Base-by-base conservation (phyloP, 2,113 vertebrate genomes). In the Periophthalmodon schlosseri region DNA sequence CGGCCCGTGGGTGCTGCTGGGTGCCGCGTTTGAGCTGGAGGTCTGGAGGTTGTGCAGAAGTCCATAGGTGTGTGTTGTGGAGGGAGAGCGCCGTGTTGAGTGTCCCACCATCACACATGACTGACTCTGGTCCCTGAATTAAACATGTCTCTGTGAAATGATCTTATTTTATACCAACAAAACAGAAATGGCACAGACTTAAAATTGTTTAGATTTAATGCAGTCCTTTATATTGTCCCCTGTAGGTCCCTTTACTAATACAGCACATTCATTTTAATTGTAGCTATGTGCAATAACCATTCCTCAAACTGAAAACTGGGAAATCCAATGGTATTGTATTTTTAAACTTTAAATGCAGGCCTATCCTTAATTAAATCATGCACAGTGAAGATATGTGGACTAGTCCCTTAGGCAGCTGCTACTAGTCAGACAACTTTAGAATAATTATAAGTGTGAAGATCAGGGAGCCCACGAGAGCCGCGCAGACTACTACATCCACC, bases 101-200 rank as follows among this genome's bases (percentile, higher is more conserved):
- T 77, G 72, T 80, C 80, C 72, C 87, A 86, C 89, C 81, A 84
- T 90, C 87, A 88, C 90, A 91, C 91, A 91, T 86, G 89, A 81
- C 86, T 83, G 86, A 77, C 83, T 90, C 84, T 56, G 84, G 82
- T 89, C 76, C 77, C 81, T 92, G 86, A 94, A 94, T 93, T 92
- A 94, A 93, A 87, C 88, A 94, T 94, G 92, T 28, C 79, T 52
- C 81, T 79, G 89, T 91, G 88, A 91, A 92, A 91, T 92, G 87
- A 94, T 93, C 92, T 93, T 84, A 93, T 92, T 92, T 91, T 89
- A 91, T 83, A 82, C 87, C 87, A 47, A 70, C 84, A 89, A 85
- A 88, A 86, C 39, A 44, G 84, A 84, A 81, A 86, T 87, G 85
- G 70, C 69, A 72, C 75, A 28, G 84, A 83, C 85, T 87, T 68